Evolutionary conservation across 2,797 vertebrate species (phyloP), one percentile per base, ranked within the genome.

Genomic region (Lerista edwardsae): DNA sequence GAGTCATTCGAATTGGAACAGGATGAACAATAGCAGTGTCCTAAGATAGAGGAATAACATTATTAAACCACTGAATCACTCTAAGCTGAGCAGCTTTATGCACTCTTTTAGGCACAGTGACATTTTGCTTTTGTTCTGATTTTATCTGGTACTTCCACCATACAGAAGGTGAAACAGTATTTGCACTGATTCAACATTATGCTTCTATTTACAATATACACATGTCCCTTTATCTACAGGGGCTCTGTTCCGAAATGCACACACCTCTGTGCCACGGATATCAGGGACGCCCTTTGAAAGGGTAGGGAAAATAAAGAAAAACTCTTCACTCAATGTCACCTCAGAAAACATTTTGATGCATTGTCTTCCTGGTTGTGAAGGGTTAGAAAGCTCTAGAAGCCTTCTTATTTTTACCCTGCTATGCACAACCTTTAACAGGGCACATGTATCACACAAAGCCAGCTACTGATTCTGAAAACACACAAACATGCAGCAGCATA

Each of bases 1-100:
- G 99, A 25, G 99, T 99, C 99, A 99, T 99, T 87, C 99, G 96
- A 92, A 99, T 99, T 87, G 99, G 97, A 90, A 99, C 99, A 4
- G 99, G 99, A 91, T 99, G 98, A 84, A 99, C 98, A 89, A 99
- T 99, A 90, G 99, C 99, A 1, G 98, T 99, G 92, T 99, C 99
- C 99, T 99, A 94, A 29, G 86, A 88, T 86, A 94, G 85, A 71
- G 31, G 14, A 82, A 84, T n/a, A n/a, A 81, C 0, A 6, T 59
- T 84, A 15, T 39, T 89, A 75, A 84, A 69, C 23, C 23, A 11
- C 76, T 77, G 82, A 3, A 75, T 72, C 81, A 14, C 34, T 11
- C 11, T 61, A 82, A 36, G 7, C 23, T 69, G 51, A 69, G 41
- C 64, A 73, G 57, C 9, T 73, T 31, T 19, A 71, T 31, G 14